Base-by-base conservation (phyloP, 2,113 vertebrate genomes). In the Mastomys natalensis region DNA sequence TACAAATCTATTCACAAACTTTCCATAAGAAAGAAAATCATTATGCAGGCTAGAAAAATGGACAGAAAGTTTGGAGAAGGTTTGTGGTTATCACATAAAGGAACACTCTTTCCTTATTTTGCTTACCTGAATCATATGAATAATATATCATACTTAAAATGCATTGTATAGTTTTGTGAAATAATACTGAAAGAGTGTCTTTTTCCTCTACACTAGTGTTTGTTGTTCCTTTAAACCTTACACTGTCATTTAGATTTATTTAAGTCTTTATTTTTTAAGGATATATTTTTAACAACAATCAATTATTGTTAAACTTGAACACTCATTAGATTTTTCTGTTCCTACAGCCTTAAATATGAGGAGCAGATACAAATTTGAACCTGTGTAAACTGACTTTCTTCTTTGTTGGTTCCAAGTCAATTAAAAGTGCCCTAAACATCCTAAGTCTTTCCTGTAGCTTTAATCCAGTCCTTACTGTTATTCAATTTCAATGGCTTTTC, bases 341-440 rank as follows among this genome's bases (percentile, higher is more conserved):
- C 58, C 81, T 58, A 22, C 55, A 91, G 12, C 55, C 68, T 37
- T 93, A 66, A 90, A 66, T 89, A 62, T 76, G 88, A 97, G 94
- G 60, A 87, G 4, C 40, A 87, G 92, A 89, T 86, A 31, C 8
- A 97, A 94, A 95, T 97, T 77, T 96, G 72, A 89, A 93, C 82
- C 89, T 78, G 5, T 87, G 66, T 96, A 82, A 82, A n/a, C n/a
- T 68, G 11, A 37, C 95, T 94, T 92, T 70, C 97, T 62, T 97
- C 91, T 93, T 92, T 94, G 15, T 86, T 94, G 45, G 74, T 93
- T 97, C 58, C 91, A 97, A 97, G 91, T 94, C 94, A 97, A 97
- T 97, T 97, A 97, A 95, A 84, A 66, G 43, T 81, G 76, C 58
- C 96, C 93, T 94, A 77, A 96, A 72, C 76, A 97, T 98, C 58